These are phyloP conservation scores for Cephalopterus ornatus DNA, from an alignment of 2,113 vertebrate species.

Conservation along the genomic window DNA sequence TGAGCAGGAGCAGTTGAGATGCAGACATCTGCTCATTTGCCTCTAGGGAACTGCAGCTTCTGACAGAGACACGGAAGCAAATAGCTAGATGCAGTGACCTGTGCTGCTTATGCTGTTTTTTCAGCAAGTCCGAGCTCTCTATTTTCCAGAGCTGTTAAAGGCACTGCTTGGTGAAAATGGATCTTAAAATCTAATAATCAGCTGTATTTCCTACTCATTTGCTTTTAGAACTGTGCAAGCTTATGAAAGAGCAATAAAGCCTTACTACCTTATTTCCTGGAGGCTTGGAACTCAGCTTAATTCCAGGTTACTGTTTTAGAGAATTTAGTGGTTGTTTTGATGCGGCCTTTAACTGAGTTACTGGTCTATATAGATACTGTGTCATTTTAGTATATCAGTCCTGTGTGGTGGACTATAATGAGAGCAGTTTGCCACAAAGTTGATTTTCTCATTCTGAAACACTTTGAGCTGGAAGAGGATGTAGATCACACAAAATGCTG, in stretches of 20 bases:
- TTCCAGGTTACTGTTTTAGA: not conserved
- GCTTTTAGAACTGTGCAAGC: not conserved
- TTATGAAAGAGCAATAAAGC: not conserved
- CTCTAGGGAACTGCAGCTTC: not conserved
- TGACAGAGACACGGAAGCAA: not conserved
- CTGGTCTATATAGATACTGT: not conserved
- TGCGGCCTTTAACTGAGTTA: not conserved
- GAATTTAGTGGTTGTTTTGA: not conserved
- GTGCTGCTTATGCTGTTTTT: not conserved
- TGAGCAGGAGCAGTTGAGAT: not conserved
- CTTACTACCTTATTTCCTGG: not conserved
- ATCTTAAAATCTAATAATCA: not conserved
- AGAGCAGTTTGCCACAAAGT: not conserved
- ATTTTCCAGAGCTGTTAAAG: not conserved
- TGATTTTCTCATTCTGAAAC: not conserved
- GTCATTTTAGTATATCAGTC: not conserved
- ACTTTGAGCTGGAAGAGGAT: not conserved
- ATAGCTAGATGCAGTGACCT: not conserved
- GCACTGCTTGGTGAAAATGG: not conserved
- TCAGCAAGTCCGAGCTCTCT: not conserved
- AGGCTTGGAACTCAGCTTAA: not conserved
- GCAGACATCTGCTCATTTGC: not conserved
- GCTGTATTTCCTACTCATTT: not conserved
- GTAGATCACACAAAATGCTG: not conserved
- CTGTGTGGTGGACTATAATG: not conserved